phyloP scores from a whole-genome alignment of 2,888 invertebrate species.

The Bursaphelenchus okinawaensis region DNA sequence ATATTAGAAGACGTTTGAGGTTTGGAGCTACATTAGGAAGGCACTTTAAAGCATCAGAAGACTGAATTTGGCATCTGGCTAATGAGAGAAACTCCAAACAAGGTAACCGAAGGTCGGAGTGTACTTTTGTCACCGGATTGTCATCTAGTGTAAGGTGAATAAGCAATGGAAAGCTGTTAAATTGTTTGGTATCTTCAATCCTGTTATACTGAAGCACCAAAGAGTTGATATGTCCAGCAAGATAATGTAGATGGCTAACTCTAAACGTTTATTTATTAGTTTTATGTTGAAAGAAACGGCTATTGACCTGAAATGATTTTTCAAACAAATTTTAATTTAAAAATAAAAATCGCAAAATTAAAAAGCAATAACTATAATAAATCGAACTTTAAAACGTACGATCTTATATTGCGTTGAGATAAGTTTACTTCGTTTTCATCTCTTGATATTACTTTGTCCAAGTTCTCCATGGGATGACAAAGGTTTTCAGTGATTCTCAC shows the following conservation, averaged over 20 bases:
- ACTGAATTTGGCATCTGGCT: conserved; percentile 17
- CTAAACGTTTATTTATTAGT: conserved; percentile 14
- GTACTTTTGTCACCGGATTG: conserved; percentile 29
- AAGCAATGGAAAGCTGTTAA: conserved; percentile 28
- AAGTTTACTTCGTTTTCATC: conserved; percentile 1
- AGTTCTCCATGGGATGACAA: background rate
- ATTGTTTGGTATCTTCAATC: background rate
- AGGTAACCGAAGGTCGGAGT: conserved; percentile 7
- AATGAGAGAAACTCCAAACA: conserved; percentile 30
- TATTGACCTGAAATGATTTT: too few species aligned
- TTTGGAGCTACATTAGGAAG: conserved; percentile 6
- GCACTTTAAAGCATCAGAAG: conserved; percentile 7
- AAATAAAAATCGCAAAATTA: conserved; percentile 2
- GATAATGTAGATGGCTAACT: conserved; percentile 4
- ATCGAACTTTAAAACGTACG: too few species aligned
- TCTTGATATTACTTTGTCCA: conserved; percentile 4
- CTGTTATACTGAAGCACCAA: conserved; percentile 6
- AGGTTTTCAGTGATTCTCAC: conserved; percentile 3
- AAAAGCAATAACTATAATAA: too few species aligned
- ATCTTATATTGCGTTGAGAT: too few species aligned
- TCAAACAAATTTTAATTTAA: too few species aligned
- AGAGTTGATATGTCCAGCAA: conserved; percentile 15
- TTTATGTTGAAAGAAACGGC: too few species aligned
- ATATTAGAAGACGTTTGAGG: conserved; percentile 25
- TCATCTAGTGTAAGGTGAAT: conserved; percentile 30